phyloP scores from a whole-genome alignment of 2,797 vertebrate genomes.

The Mus spretus region DNA sequence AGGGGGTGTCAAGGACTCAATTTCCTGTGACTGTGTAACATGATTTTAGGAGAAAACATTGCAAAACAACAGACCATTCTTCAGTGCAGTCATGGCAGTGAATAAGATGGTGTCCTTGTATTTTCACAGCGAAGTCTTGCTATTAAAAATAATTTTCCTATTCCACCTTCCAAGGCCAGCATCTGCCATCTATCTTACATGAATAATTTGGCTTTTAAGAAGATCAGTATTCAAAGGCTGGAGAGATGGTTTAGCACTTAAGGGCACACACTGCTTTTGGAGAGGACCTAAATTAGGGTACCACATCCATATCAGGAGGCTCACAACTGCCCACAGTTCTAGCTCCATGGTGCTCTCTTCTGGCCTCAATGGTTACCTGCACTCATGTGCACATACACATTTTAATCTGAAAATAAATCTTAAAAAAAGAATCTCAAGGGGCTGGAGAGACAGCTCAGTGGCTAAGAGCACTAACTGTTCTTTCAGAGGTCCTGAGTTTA shows the following conservation, averaged over 20 bases:
- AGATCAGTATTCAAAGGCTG: constrained; percentile 7
- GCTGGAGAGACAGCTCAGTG: background rate
- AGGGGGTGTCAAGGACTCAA: background rate
- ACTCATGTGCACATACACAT: background rate
- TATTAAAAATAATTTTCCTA: constrained; percentile 14
- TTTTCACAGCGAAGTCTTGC: background rate
- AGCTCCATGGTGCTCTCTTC: background rate
- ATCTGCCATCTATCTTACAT: background rate
- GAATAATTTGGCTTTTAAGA: constrained; percentile 28
- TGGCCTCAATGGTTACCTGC: background rate
- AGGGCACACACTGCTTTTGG: background rate
- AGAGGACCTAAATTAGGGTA: background rate
- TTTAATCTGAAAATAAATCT: background rate
- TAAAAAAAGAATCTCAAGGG: background rate
- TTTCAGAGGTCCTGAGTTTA: background rate
- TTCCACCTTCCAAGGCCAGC: background rate
- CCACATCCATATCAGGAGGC: background rate
- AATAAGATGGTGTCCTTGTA: background rate
- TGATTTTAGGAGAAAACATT: background rate
- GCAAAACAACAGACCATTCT: background rate
- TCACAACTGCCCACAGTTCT: background rate
- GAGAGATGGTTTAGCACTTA: background rate
- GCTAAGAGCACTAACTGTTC: background rate
- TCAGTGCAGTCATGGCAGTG: background rate
- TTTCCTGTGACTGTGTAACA: background rate